These are phyloP conservation scores for Drosophila leontia DNA, from an alignment of 1,140 invertebrate genomes.

Conservation along the genomic window DNA sequence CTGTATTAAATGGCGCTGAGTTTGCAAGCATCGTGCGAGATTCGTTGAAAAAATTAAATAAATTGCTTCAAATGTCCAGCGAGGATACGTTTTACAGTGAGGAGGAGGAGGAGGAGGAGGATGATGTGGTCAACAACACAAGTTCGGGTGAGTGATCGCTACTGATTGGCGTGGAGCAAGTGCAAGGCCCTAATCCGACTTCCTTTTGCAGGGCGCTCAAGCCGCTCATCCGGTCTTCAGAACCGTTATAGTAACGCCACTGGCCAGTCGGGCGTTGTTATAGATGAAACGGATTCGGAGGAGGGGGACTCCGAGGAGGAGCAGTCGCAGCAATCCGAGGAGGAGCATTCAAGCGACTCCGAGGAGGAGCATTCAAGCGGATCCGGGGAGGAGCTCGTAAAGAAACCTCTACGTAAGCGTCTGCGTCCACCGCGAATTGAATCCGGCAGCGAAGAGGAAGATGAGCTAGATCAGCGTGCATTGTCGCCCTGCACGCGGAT, in stretches of 20 bases:
- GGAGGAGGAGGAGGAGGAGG: slow-evolving; percentile 17
- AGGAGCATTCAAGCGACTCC: too few species aligned
- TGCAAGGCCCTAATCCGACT: not conserved
- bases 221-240: slow-evolving; percentile 17
- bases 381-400: not conserved
- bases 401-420: not conserved
- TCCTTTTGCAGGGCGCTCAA: slow-evolving; percentile 38
- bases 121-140: slow-evolving; percentile 27
- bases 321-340: too few species aligned
- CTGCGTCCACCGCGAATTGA: slow-evolving; percentile 1
- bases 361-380: too few species aligned
- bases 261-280: slow-evolving; percentile 41
- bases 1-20: slow-evolving; percentile 34
- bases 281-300: slow-evolving; percentile 42
- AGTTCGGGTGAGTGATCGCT: slow-evolving; percentile 35
- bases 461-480: slow-evolving; percentile 64
- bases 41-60: not conserved
- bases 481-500: slow-evolving; percentile 77
- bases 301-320: slow-evolving; percentile 6
- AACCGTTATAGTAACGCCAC: not conserved
- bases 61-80: slow-evolving; percentile 29
- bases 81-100: slow-evolving; percentile 49
- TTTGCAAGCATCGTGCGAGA: slow-evolving; percentile 17
- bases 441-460: slow-evolving; percentile 69
- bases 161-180: too few species aligned